Conservation (phyloP, 2,797 vertebrate genomes). For the Dendrocincla fuliginosa region DNA sequence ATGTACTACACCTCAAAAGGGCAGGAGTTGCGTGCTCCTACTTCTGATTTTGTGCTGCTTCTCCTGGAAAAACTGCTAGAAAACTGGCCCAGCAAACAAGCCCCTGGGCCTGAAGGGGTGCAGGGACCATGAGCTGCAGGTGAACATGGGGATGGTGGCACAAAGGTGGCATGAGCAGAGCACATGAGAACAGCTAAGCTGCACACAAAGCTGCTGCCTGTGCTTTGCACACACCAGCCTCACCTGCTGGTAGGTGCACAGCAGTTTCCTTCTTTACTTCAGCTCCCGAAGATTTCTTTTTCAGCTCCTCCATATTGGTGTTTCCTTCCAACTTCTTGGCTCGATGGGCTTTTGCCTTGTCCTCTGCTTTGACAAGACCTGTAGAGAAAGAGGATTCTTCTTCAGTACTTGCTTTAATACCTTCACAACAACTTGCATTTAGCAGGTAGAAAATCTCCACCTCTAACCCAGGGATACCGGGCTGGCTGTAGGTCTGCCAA, state of each 20-base stretch:
- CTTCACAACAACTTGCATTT: neutral
- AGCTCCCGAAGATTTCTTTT: conserved; percentile 78
- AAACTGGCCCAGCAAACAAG: neutral
- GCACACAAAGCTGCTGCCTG: neutral
- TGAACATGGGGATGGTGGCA: neutral
- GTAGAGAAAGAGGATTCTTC: neutral
- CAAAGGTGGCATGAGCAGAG: neutral
- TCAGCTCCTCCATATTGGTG: conserved; percentile 78
- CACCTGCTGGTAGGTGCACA: conserved; percentile 67
- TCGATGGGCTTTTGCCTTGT: conserved; percentile 89
- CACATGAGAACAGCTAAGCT: neutral
- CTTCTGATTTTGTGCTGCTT: neutral
- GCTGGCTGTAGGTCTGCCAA: neutral
- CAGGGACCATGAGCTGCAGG: rapidly evolving
- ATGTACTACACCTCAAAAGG: neutral
- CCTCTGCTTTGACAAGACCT: conserved; percentile 95
- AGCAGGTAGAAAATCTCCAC: neutral
- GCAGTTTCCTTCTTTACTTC: conserved; percentile 79
- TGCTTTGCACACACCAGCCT: neutral
- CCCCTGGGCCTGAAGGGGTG: rapidly evolving
- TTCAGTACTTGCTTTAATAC: neutral
- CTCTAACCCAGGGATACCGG: neutral
- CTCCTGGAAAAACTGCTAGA: neutral
- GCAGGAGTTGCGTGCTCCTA: neutral
- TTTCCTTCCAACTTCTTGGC: conserved; percentile 84